Evolutionary conservation across 2,888 invertebrate species (phyloP), one percentile per base, ranked within the genome.

Genomic region (Thymelicus acteon): DNA sequence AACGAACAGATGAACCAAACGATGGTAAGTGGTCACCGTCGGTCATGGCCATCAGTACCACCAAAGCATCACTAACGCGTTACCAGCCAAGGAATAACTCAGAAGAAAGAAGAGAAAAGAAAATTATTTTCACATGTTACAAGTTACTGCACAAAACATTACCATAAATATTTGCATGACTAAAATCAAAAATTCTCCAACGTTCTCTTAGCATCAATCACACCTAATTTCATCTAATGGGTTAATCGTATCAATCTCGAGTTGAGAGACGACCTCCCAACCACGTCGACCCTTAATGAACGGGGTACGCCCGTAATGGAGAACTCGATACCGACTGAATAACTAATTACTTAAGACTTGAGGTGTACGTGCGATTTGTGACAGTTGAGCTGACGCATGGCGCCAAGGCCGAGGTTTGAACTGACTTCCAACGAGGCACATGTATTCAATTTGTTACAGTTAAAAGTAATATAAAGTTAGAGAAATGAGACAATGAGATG

Each of bases 251-350:
- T 64, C 39, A 64, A 64, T 54, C 39, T 13, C 10, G 52, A 52
- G 63, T 52, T 64, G 64, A 64, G 15, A 64, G 39, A 63, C 58
- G 58, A 39, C 63, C 39, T 63, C 63, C 49, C 31, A 37, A 49
- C 48, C 48, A 63, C 37, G 39, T 7, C 39, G 52, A 63, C 52
- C 37, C 63, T 52, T 63, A 52, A 63, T 63, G 49, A 47, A 63
- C 52, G 52, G 24, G 24, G 47, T 10, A 7, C 61, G 61, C 61
- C 8, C 12, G 12, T 44, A 47, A 47, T 61, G 61, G 61, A 44
- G 44, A 47, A 61, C 19, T 47, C 47, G 61, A 61, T 61, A 61
- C 47, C 12, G 7, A 0, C 19, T 61, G 61, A 61, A 61, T 61
- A 40, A 40, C 44, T 61, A 47, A 61, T 61, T 61, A 61, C 40